Evolutionary conservation across 1,140 invertebrate genomes (phyloP), one percentile per base, ranked within the genome.

Genomic region (Sarcophaga peregrina): DNA sequence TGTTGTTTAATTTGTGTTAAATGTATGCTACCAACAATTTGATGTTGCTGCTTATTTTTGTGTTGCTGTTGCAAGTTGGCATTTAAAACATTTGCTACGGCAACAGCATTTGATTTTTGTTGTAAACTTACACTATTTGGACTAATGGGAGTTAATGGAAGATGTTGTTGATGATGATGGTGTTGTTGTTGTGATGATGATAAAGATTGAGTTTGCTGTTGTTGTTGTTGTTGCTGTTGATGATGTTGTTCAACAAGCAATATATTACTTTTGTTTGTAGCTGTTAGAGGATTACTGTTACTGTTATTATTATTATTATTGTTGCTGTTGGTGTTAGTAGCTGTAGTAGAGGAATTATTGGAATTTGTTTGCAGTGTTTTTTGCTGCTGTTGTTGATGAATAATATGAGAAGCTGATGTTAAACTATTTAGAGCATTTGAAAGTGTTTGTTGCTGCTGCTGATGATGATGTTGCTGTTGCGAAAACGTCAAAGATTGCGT

Each of bases 61-160:
- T 76, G n/a, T 8, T 86, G 80, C 87, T 89, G 82, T 50, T 82
- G 84, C 8, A 85, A 82, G 46, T 84, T 7, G 82, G 76, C 78
- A 73, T 68, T 73, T 52, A 78, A 52, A 52, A 78, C 75, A 76
- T 76, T 82, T 74, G 83, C 73, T 54, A 80, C 50, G 73, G 76
- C 75, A 73, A 48, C 47, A 48, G 82, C 37, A 68, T 75, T 83
- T 0, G 84, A 81, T 80, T 87, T 86, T 45, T 86, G 85, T 45
- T 86, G 86, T 45, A 86, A 87, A 83, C 87, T 88, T 89, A 83
- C 86, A 83, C 86, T 87, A 72, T 87, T 89, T 68, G 88, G 88
- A 84, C 89, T 90, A 62, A 90, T 90, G 25, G 85, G 84, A 52
- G 85, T 86, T 72, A 83, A 82, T 54, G 85, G 83, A 83, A 83